phyloP scores from a whole-genome alignment of 1,140 invertebrate genomes.

The Samia ricini region DNA sequence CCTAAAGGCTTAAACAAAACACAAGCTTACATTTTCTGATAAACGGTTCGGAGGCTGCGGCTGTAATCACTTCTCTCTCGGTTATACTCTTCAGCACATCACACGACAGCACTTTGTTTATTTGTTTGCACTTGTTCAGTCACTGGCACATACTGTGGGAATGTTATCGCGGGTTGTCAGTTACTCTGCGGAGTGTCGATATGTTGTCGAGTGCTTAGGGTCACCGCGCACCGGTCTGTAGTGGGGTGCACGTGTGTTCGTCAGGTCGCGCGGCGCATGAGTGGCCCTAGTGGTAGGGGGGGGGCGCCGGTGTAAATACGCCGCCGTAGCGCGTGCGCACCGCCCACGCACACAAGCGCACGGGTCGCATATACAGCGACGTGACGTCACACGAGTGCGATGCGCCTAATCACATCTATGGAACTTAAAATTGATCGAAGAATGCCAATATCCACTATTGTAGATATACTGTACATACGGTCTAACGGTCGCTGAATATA shows the following conservation, averaged over 20 bases:
- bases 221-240: slow-evolving; percentile 38
- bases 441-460: slow-evolving; percentile 26
- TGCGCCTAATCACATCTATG: not conserved
- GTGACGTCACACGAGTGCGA: slow-evolving; percentile 16
- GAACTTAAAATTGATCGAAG: slow-evolving; percentile 29
- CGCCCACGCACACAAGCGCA: slow-evolving; percentile 49
- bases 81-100: slow-evolving; percentile 61
- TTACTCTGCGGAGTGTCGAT: slow-evolving; percentile 24
- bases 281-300: slow-evolving; percentile 70
- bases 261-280: slow-evolving; percentile 68
- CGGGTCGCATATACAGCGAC: slow-evolving; percentile 30
- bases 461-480: slow-evolving; percentile 28
- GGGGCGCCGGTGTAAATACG: slow-evolving; percentile 68
- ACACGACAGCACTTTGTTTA: slow-evolving; percentile 59
- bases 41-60: slow-evolving; percentile 68
- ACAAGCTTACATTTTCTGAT: slow-evolving; percentile 67
- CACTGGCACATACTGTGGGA: slow-evolving; percentile 61
- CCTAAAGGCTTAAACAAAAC: slow-evolving; percentile 33
- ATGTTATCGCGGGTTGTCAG: slow-evolving; percentile 29
- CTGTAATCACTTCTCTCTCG: slow-evolving; percentile 45
- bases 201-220: slow-evolving; percentile 37
- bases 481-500: slow-evolving; percentile 13
- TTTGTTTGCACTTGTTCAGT: slow-evolving; percentile 45
- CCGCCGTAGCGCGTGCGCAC: slow-evolving; percentile 57
- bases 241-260: slow-evolving; percentile 68